Base-by-base conservation (phyloP, 23 tunicate species). In the Clavelina lepadiformis region DNA sequence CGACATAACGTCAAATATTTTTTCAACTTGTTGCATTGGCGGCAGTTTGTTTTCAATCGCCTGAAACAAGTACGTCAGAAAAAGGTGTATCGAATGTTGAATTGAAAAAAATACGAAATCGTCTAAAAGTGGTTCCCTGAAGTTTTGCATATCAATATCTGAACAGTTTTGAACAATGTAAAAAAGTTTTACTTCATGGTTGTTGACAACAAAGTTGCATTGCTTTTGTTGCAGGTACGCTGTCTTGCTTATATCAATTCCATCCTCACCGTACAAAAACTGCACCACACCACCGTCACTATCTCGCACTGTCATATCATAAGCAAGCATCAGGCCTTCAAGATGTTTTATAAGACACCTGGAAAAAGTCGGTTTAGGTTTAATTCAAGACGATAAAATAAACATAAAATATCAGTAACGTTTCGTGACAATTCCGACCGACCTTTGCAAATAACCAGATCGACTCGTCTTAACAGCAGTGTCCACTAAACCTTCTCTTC, bases 231-330 rank as follows among this genome's bases (percentile, higher is more conserved):
- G 77, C 8, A 94, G 62, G 38, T 72, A 94, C 15, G 99, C 47
- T 13, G 95, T 46, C 53, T 86, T 77, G 56, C 56, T 51, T 0
- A 94, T 73, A 35, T 94, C 99, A 19, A 94, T 33, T 30, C 99
- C 99, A 60, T 94, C 99, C 57, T 94, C 99, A 23, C 99, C 99
- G 38, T 81, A 94, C 15, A 80, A 56, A 63, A 94, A 94, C 80
- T 94, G 99, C 38, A 94, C 55, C 31, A 94, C 81, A 21, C 81
- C 56, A 3, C 94, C 95, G 46, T 79, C 95, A 53, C 78, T 76
- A 55, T 94, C 99, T 1, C 99, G 91, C 15, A 94, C 95, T 6
- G 95, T 94, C 76, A 76, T 51, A 51, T 94, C 99, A 67, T 94
- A 86, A 47, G 82, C 33, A 8, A 94, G 62, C 20, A 82, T 46